Evolutionary conservation across 2,888 invertebrate genomes (phyloP).

Genomic region (Cremastinae sp.): DNA sequence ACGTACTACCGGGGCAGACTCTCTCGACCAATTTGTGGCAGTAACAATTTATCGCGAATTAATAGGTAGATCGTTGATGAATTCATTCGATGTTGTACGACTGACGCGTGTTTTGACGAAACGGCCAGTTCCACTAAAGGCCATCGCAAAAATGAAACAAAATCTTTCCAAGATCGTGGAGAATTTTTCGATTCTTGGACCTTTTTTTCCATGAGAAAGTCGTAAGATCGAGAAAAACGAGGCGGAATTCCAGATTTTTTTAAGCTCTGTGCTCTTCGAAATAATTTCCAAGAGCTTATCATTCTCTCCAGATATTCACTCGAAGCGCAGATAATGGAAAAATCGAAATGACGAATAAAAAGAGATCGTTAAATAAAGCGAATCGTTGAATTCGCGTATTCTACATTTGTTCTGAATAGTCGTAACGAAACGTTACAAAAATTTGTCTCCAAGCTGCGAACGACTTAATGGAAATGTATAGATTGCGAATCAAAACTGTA

Average conservation of each 20-base stretch:
- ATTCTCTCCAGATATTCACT: conserved; percentile 39
- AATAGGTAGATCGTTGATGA: conserved; percentile 69
- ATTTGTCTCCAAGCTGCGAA: conserved; percentile 7
- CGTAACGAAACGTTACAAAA: background rate
- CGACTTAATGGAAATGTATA: conserved; percentile 55
- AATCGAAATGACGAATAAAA: conserved; percentile 15
- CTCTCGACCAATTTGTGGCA: conserved; percentile 79
- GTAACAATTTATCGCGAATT: conserved; percentile 70
- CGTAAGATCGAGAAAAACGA: too few relatives aligned
- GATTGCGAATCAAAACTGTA: conserved; percentile 57
- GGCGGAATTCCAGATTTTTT: conserved; percentile 23
- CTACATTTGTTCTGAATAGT: background rate
- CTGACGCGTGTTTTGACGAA: conserved; percentile 24
- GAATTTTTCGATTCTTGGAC: conserved; percentile 9
- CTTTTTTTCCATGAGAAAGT: too few relatives aligned
- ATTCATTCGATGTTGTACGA: conserved; percentile 71
- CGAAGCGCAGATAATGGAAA: background rate
- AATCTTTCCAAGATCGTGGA: conserved; percentile 16
- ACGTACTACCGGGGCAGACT: conserved; percentile 75
- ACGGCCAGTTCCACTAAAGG: background rate
- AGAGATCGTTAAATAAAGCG: conserved; percentile 6
- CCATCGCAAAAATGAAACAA: background rate
- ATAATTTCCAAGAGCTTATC: conserved; percentile 24
- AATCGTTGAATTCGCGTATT: conserved; percentile 6
- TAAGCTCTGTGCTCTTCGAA: conserved; percentile 4